Evolutionary conservation across 1,140 invertebrate species (phyloP), one percentile per base, ranked within the genome.

Genomic region (Heliconius hermathena): DNA sequence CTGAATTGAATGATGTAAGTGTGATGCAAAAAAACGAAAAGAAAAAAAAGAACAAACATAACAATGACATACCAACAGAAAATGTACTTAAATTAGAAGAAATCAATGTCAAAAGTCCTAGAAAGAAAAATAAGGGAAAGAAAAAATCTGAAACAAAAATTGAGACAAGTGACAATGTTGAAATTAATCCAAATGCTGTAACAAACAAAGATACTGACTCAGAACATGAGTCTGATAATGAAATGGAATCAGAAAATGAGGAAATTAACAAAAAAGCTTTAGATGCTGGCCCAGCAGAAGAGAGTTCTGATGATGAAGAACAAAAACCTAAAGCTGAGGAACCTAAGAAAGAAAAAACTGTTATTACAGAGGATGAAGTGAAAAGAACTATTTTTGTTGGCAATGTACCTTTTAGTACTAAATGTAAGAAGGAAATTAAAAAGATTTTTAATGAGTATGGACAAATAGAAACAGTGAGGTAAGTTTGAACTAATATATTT

Each of bases 301-400:
- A 86, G 20, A 88, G 84, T 77, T 91, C 90, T 70, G 92, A 93
- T 78, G 91, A 90, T 72, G 90, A 91, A 82, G 87, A 92, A 77
- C 81, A 83, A 33, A 78, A 85, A 82, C 83, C 71, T 9, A 72
- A 81, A 77, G 57, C 66, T 33, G 72, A 78, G 16, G 73, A 79
- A 57, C 11, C 20, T 49, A 75, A 77, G 52, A 85, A 85, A 82
- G 77, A 77, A 33, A 76, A 82, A 73, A 73, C 46, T 60, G 29
- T 80, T 74, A 60, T 20, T 26, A 84, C 82, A 16, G 85, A 82
- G 8, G 92, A 92, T 74, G 90, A 92, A 81, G 74, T 92, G 0
- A 91, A 89, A 72, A 95, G 95, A 86, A 97, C 96, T 3, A 87
- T 97, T 5, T 97, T 96, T 95, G 95, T 97, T 22, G 96, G 96